Evolutionary conservation across 2,113 vertebrate genomes (phyloP).

Genomic region (Phyllopteryx taeniolatus): DNA sequence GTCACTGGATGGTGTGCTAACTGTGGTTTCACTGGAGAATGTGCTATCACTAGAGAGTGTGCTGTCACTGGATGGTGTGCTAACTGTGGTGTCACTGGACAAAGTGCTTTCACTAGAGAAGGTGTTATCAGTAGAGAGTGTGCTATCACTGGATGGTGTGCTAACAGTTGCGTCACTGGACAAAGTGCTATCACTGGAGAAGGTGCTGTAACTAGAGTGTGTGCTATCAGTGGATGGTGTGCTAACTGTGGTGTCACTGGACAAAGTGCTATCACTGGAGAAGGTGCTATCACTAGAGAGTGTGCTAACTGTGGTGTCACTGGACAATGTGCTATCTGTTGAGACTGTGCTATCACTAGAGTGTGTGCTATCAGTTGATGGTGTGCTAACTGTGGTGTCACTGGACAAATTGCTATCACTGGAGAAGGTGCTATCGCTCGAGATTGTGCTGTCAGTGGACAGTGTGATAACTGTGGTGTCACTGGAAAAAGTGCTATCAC

Average conservation of each 20-base stretch:
- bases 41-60: too few species aligned
- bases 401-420: too few species aligned
- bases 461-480: too few species aligned
- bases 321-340: background rate
- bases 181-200: background rate
- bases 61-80: background rate
- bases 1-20: too few species aligned
- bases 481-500: too few species aligned
- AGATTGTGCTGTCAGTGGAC: background rate
- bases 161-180: background rate
- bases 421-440: too few species aligned
- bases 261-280: background rate
- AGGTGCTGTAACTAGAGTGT: background rate
- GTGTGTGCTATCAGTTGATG: too few species aligned
- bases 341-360: background rate
- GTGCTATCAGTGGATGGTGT: background rate
- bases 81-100: background rate
- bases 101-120: too few species aligned
- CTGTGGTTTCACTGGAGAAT: background rate
- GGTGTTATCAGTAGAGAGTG: background rate
- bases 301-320: background rate
- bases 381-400: too few species aligned
- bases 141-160: background rate
- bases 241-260: background rate
- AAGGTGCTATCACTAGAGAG: background rate